Conservation (phyloP, 2,113 vertebrate genomes). For the cattle (Bos taurus) region DNA sequence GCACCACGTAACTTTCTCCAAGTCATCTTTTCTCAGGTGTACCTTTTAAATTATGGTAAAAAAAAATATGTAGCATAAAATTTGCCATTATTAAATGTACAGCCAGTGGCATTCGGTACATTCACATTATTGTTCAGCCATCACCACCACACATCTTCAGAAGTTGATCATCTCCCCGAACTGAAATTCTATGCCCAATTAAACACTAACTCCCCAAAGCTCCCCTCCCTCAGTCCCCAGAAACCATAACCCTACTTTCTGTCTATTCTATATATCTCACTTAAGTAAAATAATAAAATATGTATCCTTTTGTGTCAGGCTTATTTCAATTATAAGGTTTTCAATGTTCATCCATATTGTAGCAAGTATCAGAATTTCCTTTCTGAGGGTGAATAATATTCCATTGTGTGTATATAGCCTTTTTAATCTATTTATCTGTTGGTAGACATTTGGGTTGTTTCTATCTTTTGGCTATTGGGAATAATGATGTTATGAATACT, state of each 20-base stretch:
- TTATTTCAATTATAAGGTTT: not conserved
- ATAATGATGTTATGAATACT: not conserved
- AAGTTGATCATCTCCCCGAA: not conserved
- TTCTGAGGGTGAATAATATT: not conserved
- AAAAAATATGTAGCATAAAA: not conserved
- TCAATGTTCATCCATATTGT: not conserved
- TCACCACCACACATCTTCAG: not conserved
- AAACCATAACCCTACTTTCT: not conserved
- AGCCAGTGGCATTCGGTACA: not conserved
- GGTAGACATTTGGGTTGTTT: not conserved
- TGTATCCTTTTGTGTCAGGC: not conserved
- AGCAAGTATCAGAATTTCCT: not conserved
- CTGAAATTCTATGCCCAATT: not conserved
- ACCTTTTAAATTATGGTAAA: not conserved
- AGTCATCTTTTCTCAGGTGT: not conserved
- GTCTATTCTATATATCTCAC: not conserved
- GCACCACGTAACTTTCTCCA: not conserved
- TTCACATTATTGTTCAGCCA: not conserved
- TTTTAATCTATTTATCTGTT: not conserved
- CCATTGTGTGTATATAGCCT: not conserved
- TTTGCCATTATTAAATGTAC: not conserved
- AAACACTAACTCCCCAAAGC: not conserved
- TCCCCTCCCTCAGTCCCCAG: not conserved
- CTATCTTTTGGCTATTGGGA: not conserved
- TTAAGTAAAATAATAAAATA: not conserved